Conservation (phyloP, 2,113 vertebrate genomes). For the Chaetodon auriga region DNA sequence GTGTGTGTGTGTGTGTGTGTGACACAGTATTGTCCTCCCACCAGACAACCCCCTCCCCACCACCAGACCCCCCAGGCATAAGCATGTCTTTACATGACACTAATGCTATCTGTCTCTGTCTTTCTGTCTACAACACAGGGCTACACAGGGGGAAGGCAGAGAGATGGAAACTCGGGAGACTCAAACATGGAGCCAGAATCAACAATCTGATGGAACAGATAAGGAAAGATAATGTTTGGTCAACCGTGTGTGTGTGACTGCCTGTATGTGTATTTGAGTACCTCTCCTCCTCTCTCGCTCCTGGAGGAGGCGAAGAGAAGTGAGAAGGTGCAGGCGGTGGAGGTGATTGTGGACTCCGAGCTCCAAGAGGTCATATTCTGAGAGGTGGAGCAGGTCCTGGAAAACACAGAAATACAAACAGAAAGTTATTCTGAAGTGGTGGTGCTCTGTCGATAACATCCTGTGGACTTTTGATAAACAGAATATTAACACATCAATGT, state of each 20-base stretch:
- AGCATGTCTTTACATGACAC: conserved; percentile 72
- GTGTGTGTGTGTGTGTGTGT: conserved; percentile 25
- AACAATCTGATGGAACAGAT: conserved; percentile 52
- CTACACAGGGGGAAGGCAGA: conserved; percentile 9
- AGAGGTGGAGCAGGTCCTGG: conserved; percentile 85
- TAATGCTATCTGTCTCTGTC: conserved; percentile 49
- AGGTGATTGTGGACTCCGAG: conserved; percentile 84
- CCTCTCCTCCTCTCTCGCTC: conserved; percentile 83
- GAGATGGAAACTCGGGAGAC: conserved; percentile 7
- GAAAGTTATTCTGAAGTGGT: neutral
- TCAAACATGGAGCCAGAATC: conserved; percentile 20
- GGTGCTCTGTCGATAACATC: neutral
- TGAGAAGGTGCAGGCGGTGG: conserved; percentile 83
- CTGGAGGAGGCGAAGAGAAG: conserved; percentile 84
- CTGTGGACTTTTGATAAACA: neutral
- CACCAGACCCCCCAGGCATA: conserved; percentile 43
- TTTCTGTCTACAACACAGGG: conserved; percentile 11
- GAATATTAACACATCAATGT: neutral
- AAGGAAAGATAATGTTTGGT: conserved; percentile 42
- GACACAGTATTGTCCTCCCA: conserved; percentile 58
- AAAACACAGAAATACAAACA: conserved; percentile 45
- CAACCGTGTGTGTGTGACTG: neutral
- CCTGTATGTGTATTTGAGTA: conserved; percentile 37
- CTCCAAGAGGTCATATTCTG: conserved; percentile 83
- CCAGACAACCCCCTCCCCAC: conserved; percentile 53